These are phyloP conservation scores for Microcaecilia unicolor DNA, from an alignment of 2,797 vertebrate genomes.

Conservation along the genomic window DNA sequence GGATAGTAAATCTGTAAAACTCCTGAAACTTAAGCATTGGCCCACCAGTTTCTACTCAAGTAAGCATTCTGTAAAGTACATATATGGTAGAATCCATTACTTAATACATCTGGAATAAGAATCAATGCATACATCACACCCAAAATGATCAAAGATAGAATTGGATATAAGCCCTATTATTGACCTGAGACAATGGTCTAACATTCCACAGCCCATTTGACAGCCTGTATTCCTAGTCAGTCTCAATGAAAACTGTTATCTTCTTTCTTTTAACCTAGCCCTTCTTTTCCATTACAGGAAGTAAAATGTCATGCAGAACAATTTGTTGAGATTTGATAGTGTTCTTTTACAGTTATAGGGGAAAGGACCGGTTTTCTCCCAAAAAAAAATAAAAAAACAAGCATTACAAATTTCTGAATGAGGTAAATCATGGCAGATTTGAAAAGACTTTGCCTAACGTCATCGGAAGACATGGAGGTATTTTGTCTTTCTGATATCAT, in stretches of 20 bases:
- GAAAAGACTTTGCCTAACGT: slow-evolving; percentile 47
- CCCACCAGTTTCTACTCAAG: no score
- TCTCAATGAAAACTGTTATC: slow-evolving; percentile 19
- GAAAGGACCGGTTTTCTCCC: slow-evolving; percentile 33
- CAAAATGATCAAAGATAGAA: no score
- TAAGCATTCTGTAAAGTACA: not conserved
- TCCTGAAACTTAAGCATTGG: no score
- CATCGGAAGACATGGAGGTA: slow-evolving; percentile 31
- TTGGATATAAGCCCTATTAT: not conserved
- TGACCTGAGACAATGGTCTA: slow-evolving; percentile 15
- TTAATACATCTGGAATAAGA: not conserved
- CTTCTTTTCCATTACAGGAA: no score
- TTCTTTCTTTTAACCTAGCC: slow-evolving; percentile 43
- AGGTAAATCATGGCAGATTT: slow-evolving; percentile 42
- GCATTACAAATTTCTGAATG: slow-evolving; percentile 32
- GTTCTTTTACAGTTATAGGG: slow-evolving; percentile 29
- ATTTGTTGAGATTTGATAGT: slow-evolving; percentile 28
- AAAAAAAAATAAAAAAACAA: slow-evolving; percentile 25
- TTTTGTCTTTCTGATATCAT: slow-evolving; percentile 59
- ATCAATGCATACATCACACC: no score
- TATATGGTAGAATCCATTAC: not conserved
- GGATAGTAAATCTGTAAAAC: no score
- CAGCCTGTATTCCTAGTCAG: slow-evolving; percentile 31
- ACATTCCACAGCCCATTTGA: slow-evolving; percentile 28
- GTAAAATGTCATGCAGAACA: no score